Base-by-base conservation (phyloP, 1,140 invertebrate species). In the Drosophila subobscura region DNA sequence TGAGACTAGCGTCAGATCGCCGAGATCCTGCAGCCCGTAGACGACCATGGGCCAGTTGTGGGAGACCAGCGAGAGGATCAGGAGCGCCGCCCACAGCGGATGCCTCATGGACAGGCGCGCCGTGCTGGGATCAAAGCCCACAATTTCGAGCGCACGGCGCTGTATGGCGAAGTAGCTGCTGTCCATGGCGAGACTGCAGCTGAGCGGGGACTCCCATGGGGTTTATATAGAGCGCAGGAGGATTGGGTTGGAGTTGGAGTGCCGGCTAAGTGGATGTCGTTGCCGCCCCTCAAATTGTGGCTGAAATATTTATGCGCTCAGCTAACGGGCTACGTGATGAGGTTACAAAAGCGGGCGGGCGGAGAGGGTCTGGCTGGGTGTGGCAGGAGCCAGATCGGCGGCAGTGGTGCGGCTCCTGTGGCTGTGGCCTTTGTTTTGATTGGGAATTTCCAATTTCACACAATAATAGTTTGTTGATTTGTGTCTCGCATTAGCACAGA, bases 311-410 rank as follows among this genome's bases (percentile, higher is more conserved):
- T 80, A 80, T 80, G 72, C 41, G 56, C 45, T 61, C 77, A 60
- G 68, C 86, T 85, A 85, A 77, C 64, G 33, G 73, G 54, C 51
- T 81, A 85, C 81, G 81, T 85, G 81, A 81, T 71, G 60, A 68
- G 81, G 57, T 77, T 85, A 88, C 16, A 20, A 0, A 20, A 20
- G 16, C 16, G 16, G 16, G 0, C 0, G 16, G 16, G 16, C 16
- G 16, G 16, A 1, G 16, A 20, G 16, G 16, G 16, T 20, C 16
- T 20, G 16, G 16, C 16, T 20, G 16, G 16, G 16, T 20, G 16
- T 20, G 16, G 16, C n/a, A n/a, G n/a, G n/a, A n/a, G n/a, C n/a
- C n/a, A n/a, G n/a, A n/a, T n/a, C n/a, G n/a, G n/a, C n/a, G n/a
- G n/a, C n/a, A n/a, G n/a, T n/a, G n/a, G n/a, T n/a, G n/a, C n/a